A percentile compares a stretch with the other conserved stretches of the same genome.
These are phyloP conservation scores for Platyrinchus mystaceus DNA, from an alignment of 2,797 vertebrate species.

Conservation along the genomic window DNA sequence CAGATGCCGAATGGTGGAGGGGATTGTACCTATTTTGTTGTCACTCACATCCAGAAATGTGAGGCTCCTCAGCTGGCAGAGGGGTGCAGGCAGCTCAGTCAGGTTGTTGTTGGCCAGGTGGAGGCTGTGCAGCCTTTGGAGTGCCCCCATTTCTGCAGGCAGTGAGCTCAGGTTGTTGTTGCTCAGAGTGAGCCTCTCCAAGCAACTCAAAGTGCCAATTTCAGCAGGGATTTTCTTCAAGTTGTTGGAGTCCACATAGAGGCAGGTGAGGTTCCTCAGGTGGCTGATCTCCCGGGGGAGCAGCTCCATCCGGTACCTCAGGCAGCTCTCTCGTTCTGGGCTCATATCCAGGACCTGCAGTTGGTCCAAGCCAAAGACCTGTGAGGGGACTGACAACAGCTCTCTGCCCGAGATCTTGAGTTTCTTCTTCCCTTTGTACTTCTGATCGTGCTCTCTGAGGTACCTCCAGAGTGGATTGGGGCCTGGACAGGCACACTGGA, in stretches of 20 bases:
- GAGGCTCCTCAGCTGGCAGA: constrained; percentile 60
- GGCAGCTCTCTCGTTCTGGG: constrained; percentile 58
- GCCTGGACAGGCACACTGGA: background rate
- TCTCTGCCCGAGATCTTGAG: constrained; percentile 64
- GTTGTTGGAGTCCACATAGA: constrained; percentile 66
- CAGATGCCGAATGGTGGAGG: constrained; percentile 27
- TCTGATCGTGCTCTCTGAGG: background rate
- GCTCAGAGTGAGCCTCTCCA: constrained; percentile 67
- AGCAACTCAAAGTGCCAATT: constrained; percentile 25
- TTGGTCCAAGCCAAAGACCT: constrained; percentile 53
- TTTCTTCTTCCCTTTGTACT: constrained; percentile 33
- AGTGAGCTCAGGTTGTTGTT: constrained; percentile 54
- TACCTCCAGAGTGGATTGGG: constrained; percentile 20
- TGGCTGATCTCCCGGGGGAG: constrained; percentile 39
- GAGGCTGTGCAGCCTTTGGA: constrained; percentile 58
- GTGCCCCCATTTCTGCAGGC: constrained; percentile 23
- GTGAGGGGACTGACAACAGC: background rate
- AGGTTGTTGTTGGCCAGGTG: constrained; percentile 68
- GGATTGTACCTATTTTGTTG: constrained; percentile 46
- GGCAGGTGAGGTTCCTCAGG: constrained; percentile 54
- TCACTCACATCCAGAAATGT: constrained; percentile 62
- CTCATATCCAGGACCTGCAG: constrained; percentile 69
- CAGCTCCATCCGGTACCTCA: constrained; percentile 41
- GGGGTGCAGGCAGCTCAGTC: background rate
- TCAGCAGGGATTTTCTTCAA: constrained; percentile 52